phyloP scores from a whole-genome alignment of 92 coral and sea anemone species.

The Muricea muricata region DNA sequence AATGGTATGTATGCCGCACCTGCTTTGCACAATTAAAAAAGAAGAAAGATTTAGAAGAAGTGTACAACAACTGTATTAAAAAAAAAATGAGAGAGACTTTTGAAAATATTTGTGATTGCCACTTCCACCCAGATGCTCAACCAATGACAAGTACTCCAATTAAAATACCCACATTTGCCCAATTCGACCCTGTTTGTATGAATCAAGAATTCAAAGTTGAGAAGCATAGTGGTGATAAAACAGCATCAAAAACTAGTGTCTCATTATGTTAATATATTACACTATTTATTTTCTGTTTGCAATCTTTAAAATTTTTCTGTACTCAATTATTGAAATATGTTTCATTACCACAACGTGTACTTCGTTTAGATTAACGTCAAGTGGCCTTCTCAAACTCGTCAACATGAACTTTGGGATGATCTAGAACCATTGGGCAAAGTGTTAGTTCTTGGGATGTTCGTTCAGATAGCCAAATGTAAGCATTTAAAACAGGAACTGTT shows the following conservation, averaged over 20 bases:
- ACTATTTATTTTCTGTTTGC: not conserved
- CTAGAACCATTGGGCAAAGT: conserved; percentile 46
- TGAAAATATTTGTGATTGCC: not conserved
- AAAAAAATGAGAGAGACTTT: conserved; percentile 7
- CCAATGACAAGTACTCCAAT: conserved; percentile 25
- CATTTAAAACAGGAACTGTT: conserved; percentile 22
- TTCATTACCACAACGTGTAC: not conserved
- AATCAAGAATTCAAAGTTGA: too few relatives aligned
- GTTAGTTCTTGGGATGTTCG: conserved; percentile 25
- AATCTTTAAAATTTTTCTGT: not conserved
- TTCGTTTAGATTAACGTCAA: conserved; percentile 10
- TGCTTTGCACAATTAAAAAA: conserved; percentile 28
- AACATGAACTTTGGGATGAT: not conserved
- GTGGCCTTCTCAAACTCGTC: conserved; percentile 31
- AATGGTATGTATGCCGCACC: conserved; percentile 6
- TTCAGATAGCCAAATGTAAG: conserved; percentile 25
- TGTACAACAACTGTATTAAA: conserved; percentile 14
- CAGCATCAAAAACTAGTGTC: not conserved
- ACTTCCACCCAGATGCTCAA: not conserved
- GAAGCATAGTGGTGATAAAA: not conserved
- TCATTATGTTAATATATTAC: not conserved
- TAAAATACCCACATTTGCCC: not conserved
- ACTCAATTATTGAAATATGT: too few relatives aligned
- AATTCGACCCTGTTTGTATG: not conserved
- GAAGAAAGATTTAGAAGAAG: not conserved